These are phyloP conservation scores for Salpingus planirostris DNA, from an alignment of 2,888 invertebrate species.

Conservation along the genomic window DNA sequence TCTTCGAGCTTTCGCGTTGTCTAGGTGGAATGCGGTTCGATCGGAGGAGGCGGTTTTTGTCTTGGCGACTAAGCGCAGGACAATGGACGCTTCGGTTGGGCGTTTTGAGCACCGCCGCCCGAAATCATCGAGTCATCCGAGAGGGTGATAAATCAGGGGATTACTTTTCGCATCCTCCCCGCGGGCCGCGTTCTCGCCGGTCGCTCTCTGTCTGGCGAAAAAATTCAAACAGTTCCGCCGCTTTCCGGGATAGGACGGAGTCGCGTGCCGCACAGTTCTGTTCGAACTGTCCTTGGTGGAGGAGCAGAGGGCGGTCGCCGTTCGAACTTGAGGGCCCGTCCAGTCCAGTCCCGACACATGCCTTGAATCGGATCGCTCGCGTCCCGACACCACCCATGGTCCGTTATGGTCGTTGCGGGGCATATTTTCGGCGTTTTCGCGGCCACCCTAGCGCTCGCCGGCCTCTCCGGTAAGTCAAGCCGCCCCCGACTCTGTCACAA, in stretches of 20 bases:
- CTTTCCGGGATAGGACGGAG: constrained; percentile 15
- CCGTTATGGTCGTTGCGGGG: constrained; percentile 12
- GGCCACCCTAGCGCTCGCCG: constrained; percentile 6
- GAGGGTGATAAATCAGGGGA: constrained; percentile 5
- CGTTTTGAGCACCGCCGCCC: no score
- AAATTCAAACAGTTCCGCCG: constrained; percentile 14
- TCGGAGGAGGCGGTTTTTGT: no score
- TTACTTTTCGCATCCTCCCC: constrained; percentile 6
- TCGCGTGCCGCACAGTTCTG: constrained; percentile 17
- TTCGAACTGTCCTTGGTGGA: constrained; percentile 14
- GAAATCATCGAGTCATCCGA: constrained; percentile 5
- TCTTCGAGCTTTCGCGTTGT: no score
- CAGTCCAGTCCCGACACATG: not conserved
- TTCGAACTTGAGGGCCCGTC: not conserved
- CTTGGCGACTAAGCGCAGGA: no score
- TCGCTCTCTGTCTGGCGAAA: constrained; percentile 14
- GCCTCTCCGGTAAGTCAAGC: constrained; percentile 11
- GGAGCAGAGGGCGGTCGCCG: constrained; percentile 6
- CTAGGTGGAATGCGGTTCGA: no score
- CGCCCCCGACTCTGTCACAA: no score
- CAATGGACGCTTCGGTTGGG: no score
- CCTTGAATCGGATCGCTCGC: constrained; percentile 2
- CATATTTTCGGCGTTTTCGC: constrained; percentile 8
- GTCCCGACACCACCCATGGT: constrained; percentile 10
- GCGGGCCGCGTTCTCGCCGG: constrained; percentile 10